phyloP scores from a whole-genome alignment of 2,888 invertebrate species.

The Chloroclysta siterata region DNA sequence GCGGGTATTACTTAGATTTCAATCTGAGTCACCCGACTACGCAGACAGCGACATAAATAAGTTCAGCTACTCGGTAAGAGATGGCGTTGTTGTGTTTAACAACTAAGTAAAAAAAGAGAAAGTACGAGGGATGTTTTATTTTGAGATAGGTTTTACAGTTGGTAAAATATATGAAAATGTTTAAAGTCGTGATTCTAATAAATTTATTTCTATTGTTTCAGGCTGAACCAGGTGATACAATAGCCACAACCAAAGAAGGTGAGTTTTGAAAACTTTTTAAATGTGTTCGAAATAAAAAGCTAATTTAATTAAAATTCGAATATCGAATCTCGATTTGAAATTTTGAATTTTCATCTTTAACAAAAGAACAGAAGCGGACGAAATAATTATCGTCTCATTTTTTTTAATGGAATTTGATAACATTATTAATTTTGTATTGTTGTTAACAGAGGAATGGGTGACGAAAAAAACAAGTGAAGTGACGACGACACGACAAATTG shows the following conservation, averaged over 20 bases:
- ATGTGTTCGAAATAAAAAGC: neutral
- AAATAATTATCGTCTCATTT: neutral
- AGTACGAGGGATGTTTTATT: neutral
- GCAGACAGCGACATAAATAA: constrained; percentile 51
- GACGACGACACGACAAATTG: constrained; percentile 95
- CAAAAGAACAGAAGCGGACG: constrained; percentile 1
- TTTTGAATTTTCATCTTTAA: neutral
- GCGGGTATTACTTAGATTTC: constrained; percentile 76
- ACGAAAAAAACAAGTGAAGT: constrained; percentile 95
- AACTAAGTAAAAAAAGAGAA: neutral
- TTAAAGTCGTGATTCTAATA: too few species aligned
- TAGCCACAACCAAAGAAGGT: constrained; percentile 96
- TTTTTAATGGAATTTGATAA: neutral
- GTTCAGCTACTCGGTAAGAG: constrained; percentile 80
- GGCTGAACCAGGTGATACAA: constrained; percentile 90
- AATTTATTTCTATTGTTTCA: constrained; percentile 64
- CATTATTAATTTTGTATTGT: neutral
- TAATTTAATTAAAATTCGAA: constrained; percentile 6
- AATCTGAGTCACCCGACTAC: constrained; percentile 62
- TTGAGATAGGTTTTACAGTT: neutral
- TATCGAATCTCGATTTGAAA: neutral
- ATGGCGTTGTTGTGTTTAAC: constrained; percentile 61
- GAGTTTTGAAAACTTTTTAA: constrained; percentile 32
- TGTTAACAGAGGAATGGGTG: constrained; percentile 93
- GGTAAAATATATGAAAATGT: too few species aligned